Evolutionary conservation across 1,140 invertebrate species (phyloP), one percentile per base, ranked within the genome.

Genomic region (Eueides isabella): DNA sequence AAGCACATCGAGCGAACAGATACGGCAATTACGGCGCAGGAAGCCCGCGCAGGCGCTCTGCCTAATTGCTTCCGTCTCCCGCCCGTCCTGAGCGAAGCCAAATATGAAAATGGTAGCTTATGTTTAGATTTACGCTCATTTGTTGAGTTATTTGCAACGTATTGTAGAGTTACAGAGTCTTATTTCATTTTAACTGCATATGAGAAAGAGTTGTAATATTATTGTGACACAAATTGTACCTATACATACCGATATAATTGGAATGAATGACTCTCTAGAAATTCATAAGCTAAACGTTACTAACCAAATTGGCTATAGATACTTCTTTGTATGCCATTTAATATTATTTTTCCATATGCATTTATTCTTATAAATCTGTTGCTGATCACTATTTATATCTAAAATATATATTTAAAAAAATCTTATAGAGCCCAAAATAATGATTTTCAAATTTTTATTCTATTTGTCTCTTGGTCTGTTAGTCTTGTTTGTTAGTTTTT

Each of bases 21-120:
- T 83, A 83, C 79, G 78, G 76, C 80, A 84, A 84, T 85, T 84
- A 81, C 68, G 75, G 55, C 41, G 72, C 77, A 79, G 82, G 80
- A 85, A 84, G 80, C 75, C 66, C 79, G 83, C 83, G 84, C 84
- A 81, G 83, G 84, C 82, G 84, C 82, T 76, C 65, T 80, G 75
- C 63, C 76, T 85, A 85, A 85, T 84, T 84, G 80, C 72, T 84
- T 85, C 84, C 84, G 84, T 76, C 72, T 66, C 68, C 61, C 61
- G n/a, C 77, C 72, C 73, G 44, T n/a, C 33, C 64, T 69, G 26
- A 72, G 61, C 61, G 61, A 62, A 29, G 26, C 26, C 29, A 63
- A 29, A 63, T 63, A 63, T 31, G 12, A 63, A 63, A 63, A 55
- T 63, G 61, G 61, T 29, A 63, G 61, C 48, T 30, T 63, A 16